Percentiles rank a stretch among this genome's conserved stretches.
Evolutionary conservation across 2,797 vertebrate species (phyloP).

Genomic region (Siniperca scherzeri): DNA sequence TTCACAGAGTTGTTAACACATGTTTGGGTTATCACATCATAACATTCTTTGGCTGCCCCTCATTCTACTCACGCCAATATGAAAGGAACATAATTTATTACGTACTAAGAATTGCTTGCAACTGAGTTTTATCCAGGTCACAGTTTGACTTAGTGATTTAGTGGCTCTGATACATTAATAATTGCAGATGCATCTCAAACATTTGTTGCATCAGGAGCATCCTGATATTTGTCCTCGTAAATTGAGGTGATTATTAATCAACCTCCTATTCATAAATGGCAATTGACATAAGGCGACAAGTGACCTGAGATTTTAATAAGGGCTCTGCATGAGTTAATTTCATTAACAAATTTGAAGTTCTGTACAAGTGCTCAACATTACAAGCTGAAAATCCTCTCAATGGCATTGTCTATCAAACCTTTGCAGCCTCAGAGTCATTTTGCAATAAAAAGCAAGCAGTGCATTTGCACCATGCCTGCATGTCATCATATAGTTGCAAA

Average conservation of each 20-base stretch:
- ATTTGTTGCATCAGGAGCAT: slow-evolving; percentile 6
- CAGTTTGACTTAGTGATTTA: slow-evolving; percentile 13
- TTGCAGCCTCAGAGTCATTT: slow-evolving; percentile 20
- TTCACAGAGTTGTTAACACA: slow-evolving; percentile 33
- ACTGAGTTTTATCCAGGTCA: slow-evolving; percentile 19
- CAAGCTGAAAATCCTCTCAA: slow-evolving; percentile 51
- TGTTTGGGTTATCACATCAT: slow-evolving; percentile 21
- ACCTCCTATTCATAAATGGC: slow-evolving; percentile 28
- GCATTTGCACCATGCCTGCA: slow-evolving; percentile 20
- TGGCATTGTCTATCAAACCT: neutral
- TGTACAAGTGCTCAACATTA: slow-evolving; percentile 20
- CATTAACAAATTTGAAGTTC: slow-evolving; percentile 61
- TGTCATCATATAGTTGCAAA: slow-evolving; percentile 27
- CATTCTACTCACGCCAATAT: slow-evolving; percentile 10
- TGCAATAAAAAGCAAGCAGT: slow-evolving; percentile 34
- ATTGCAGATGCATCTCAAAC: slow-evolving; percentile 11
- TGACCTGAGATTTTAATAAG: slow-evolving; percentile 23
- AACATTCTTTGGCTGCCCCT: slow-evolving; percentile 39
- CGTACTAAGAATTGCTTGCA: neutral
- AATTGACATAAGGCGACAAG: slow-evolving; percentile 21
- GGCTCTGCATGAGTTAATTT: slow-evolving; percentile 36
- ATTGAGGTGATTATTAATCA: slow-evolving; percentile 59
- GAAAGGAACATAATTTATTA: slow-evolving; percentile 29
- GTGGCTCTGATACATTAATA: slow-evolving; percentile 1
- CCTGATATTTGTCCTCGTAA: slow-evolving; percentile 32